Percentiles rank a stretch among this genome's conserved stretches.
Evolutionary conservation across 2,797 vertebrate genomes (phyloP).

Genomic region (Spinus pinus): DNA sequence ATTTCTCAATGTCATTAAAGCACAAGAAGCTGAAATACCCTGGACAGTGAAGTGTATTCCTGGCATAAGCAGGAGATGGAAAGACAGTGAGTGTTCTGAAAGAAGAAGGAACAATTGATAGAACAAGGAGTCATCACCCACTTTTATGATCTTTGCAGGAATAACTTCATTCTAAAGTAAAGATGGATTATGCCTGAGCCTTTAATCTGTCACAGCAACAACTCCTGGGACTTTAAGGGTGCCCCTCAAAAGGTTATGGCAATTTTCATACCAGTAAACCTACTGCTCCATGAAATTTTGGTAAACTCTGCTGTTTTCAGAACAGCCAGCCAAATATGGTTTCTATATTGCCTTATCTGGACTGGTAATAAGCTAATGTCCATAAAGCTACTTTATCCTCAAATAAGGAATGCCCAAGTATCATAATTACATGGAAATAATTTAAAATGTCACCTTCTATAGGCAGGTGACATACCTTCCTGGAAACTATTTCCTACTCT

Average conservation of each 20-base stretch:
- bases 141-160: neutral
- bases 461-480: neutral
- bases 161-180: neutral
- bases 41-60: neutral
- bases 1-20: neutral
- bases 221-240: neutral
- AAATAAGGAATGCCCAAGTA: neutral
- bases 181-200: neutral
- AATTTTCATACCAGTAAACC: neutral
- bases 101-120: neutral
- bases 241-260: neutral
- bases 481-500: neutral
- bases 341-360: neutral
- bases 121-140: neutral
- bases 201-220: neutral
- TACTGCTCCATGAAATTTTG: neutral
- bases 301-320: neutral
- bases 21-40: neutral
- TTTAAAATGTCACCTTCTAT: neutral
- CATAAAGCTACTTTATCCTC: neutral
- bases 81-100: neutral
- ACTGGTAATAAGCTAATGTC: neutral
- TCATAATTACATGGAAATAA: neutral
- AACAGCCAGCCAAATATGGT: accelerated
- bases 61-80: neutral